Evolutionary conservation across 2,113 vertebrate species (phyloP), one percentile per base, ranked within the genome.

Genomic region (Heterotis niloticus): DNA sequence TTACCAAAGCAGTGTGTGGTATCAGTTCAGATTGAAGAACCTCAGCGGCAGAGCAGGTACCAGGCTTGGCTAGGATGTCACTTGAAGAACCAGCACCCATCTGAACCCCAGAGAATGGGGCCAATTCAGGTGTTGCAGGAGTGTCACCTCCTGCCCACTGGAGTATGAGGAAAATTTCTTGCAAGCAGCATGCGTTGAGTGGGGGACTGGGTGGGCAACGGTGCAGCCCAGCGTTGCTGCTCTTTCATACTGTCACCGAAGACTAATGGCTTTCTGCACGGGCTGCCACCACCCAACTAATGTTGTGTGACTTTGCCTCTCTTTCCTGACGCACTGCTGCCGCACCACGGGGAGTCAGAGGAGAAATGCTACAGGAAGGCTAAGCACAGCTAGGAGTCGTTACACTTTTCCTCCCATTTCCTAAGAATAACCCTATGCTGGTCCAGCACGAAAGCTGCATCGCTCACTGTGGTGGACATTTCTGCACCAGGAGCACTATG

Each of bases 141-240:
- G 85, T 81, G 92, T 93, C 91, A 93, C 89, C 89, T 90, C 90
- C 87, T 91, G 86, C 78, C 84, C 85, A 82, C 88, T 90, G 90
- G 93, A 90, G 90, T 90, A 92, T 85, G 89, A 92, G 87, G 87
- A 90, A n/a, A 90, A 82, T 92, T 93, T 94, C 92, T 91, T 92
- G 90, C 84, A 83, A 85, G 81, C 81, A 86, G 87, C 83, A 87
- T 44, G 34, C 34, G 34, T 81, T 85, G 86, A 84, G 83, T 78
- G 83, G 87, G 87, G 82, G 81, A 18, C 51, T 17, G 84, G 88
- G 78, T 82, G 77, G 67, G 64, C 7, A 75, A 28, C 17, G 72
- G 72, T 24, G 4, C 23, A 17, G 34, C 69, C 28, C 12, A 72
- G 82, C 86, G 85, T 80, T 84, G 82, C 86, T 84, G 86, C 82